These are phyloP conservation scores for Drosophila quinaria DNA, from an alignment of 2,888 invertebrate species.

Conservation along the genomic window DNA sequence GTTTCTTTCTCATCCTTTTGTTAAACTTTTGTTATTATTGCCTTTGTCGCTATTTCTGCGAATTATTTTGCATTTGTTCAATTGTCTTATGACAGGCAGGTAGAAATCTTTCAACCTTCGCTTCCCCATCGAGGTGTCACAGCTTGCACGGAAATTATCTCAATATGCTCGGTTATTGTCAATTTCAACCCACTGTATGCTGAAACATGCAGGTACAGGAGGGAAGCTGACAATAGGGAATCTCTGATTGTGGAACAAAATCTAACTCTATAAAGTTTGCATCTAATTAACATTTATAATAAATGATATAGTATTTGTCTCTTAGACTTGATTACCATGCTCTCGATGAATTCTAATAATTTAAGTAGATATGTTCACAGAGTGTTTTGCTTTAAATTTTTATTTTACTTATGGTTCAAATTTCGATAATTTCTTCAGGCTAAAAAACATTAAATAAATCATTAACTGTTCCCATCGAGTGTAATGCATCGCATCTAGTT, in stretches of 20 bases:
- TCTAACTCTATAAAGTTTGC: neutral
- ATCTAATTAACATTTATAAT: neutral
- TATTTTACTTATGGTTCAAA: constrained; percentile 26
- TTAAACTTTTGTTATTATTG: constrained; percentile 22
- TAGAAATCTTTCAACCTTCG: neutral
- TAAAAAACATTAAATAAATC: constrained; percentile 15
- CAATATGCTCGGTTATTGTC: constrained; percentile 41
- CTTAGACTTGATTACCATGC: too few species aligned
- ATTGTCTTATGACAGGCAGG: constrained; percentile 32
- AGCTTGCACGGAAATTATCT: constrained; percentile 40
- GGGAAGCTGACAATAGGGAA: neutral
- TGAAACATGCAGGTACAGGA: neutral
- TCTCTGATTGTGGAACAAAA: neutral
- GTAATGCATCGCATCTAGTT: neutral
- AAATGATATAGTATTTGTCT: too few species aligned
- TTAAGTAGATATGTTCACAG: too few species aligned
- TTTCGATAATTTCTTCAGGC: constrained; percentile 26
- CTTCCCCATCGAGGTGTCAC: constrained; percentile 21
- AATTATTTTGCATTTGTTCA: constrained; percentile 54
- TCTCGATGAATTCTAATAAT: too few species aligned
- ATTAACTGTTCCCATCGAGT: constrained; percentile 18
- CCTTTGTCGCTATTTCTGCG: constrained; percentile 31
- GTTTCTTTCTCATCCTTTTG: constrained; percentile 1
- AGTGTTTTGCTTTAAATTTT: neutral
- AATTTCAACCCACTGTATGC: constrained; percentile 26